Evolutionary conservation across 2,888 invertebrate genomes (phyloP).

Genomic region (Notodonta dromedarius): DNA sequence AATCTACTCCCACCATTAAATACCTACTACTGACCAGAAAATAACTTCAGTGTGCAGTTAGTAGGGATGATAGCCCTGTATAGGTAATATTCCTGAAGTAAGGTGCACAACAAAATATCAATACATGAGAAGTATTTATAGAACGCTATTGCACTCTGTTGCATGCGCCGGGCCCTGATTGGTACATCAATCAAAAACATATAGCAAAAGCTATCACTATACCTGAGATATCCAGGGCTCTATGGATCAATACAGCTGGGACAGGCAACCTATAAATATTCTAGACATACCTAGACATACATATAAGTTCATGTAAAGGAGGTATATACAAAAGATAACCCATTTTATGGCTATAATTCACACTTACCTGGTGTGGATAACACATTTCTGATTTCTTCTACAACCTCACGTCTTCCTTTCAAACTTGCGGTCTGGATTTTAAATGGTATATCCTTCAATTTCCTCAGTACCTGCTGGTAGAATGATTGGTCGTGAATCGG

Average conservation of each 20-base stretch:
- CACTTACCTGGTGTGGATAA: slow-evolving; percentile 88
- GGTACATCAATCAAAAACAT: slow-evolving; percentile 16
- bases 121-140: neutral
- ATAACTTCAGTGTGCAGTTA: neutral
- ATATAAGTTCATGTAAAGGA: neutral
- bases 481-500: slow-evolving; percentile 29
- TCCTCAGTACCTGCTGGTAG: slow-evolving; percentile 84
- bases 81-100: neutral
- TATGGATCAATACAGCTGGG: slow-evolving; percentile 46
- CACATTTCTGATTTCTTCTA: slow-evolving; percentile 88
- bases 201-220: slow-evolving; percentile 20
- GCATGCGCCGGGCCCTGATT: slow-evolving; percentile 22
- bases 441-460: slow-evolving; percentile 89
- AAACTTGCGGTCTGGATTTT: slow-evolving; percentile 89
- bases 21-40: neutral
- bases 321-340: neutral
- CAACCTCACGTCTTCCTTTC: slow-evolving; percentile 87
- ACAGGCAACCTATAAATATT: slow-evolving; percentile 35
- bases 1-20: neutral
- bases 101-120: neutral
- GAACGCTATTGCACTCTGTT: slow-evolving; percentile 16
- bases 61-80: neutral
- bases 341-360: neutral
- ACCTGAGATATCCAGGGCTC: slow-evolving; percentile 30
- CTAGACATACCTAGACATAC: slow-evolving; percentile 5